Conservation (phyloP, 2,888 invertebrate species). For the Imbricaverruca yamaguchii region DNA sequence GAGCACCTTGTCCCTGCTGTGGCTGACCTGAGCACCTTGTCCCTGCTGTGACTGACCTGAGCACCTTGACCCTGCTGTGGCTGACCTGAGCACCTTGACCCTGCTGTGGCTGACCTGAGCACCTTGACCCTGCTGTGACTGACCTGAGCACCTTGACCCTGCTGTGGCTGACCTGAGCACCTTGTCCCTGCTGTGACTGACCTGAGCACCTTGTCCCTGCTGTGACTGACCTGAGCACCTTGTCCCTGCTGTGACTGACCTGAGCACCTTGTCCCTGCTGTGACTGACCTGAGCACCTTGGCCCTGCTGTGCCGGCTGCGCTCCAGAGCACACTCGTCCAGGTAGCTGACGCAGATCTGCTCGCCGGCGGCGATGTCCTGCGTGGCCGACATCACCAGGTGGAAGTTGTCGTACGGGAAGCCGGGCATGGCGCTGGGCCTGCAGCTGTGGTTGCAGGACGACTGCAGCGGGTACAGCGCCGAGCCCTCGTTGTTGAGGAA, state of each 20-base stretch:
- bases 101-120: not conserved
- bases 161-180: not conserved
- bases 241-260: not conserved
- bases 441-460: constrained; percentile 88
- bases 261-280: not conserved
- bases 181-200: not conserved
- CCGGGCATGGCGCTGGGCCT: constrained; percentile 75
- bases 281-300: constrained; percentile 54
- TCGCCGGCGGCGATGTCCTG: constrained; percentile 67
- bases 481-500: constrained; percentile 91
- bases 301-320: constrained; percentile 80
- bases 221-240: not conserved
- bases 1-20: too few species aligned
- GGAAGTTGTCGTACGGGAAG: constrained; percentile 70
- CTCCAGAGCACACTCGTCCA: constrained; percentile 72
- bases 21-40: too few species aligned
- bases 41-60: too few species aligned
- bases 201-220: not conserved
- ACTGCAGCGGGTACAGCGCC: constrained; percentile 76
- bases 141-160: not conserved
- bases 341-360: constrained; percentile 83
- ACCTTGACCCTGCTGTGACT: not conserved
- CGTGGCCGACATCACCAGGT: constrained; percentile 50
- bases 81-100: not conserved
- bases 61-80: too few species aligned